Evolutionary conservation across 2,113 vertebrate species (phyloP).

Genomic region (Symphodus melops): DNA sequence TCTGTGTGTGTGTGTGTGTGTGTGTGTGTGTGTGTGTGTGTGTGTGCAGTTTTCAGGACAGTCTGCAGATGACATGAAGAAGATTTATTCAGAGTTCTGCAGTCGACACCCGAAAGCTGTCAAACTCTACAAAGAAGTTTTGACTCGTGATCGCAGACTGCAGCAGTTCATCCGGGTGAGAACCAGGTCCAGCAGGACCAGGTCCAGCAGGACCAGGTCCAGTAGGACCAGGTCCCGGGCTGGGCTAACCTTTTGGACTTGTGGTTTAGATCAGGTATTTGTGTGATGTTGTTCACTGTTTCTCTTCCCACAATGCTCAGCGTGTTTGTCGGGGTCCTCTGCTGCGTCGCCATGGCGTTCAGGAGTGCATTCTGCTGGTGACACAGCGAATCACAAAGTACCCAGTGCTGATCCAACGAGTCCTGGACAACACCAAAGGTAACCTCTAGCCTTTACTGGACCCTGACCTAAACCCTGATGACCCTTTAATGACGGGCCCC

Average conservation of each 20-base stretch:
- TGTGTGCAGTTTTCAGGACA: slow-evolving; percentile 89
- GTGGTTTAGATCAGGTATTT: not conserved
- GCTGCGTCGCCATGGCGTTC: slow-evolving; percentile 91
- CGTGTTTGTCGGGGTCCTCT: slow-evolving; percentile 86
- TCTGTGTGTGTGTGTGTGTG: not conserved
- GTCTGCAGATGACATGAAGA: slow-evolving; percentile 89
- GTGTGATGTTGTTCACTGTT: not conserved
- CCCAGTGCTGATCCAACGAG: slow-evolving; percentile 90
- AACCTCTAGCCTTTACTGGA: not conserved
- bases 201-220: no score
- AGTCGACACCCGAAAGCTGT: slow-evolving; percentile 93
- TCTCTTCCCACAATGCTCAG: slow-evolving; percentile 70
- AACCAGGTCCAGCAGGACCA: no score
- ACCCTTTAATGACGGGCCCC: not conserved
- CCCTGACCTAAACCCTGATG: not conserved
- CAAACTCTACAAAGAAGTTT: slow-evolving; percentile 94
- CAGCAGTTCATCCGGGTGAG: slow-evolving; percentile 94
- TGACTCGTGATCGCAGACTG: slow-evolving; percentile 91
- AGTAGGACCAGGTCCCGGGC: no score
- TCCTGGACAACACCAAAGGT: slow-evolving; percentile 95
- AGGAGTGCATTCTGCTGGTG: slow-evolving; percentile 94
- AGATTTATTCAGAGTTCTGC: slow-evolving; percentile 93
- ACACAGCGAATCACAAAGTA: slow-evolving; percentile 97
- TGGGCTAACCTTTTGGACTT: no score
- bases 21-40: slow-evolving; percentile 8